Base-by-base conservation (phyloP, 2,888 invertebrate genomes). In the Lasioglossum morio region DNA sequence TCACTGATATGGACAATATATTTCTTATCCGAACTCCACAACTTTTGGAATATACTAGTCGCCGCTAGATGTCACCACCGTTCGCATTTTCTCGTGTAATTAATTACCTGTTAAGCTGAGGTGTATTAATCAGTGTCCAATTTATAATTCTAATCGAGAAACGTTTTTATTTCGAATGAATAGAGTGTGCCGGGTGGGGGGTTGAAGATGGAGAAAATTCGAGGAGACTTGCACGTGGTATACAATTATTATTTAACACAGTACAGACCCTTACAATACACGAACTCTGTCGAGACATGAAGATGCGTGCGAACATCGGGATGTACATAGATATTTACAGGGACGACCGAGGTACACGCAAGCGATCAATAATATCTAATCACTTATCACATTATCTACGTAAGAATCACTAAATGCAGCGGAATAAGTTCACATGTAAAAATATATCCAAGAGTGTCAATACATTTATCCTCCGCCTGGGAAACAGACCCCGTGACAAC, bases 191-290 rank as follows among this genome's bases (percentile, higher is more conserved):
- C 10, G 23, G 2, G 23, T 23, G 23, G 53, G 8, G 53, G 53
- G 53, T 53, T 53, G 23, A 53, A 53, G 10, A 53, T 1, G 53
- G 53, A 53, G 23, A 53, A 53, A 53, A n/a, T 3, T 53, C 53
- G 53, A 10, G n/a, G 27, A 30, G 16, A 34, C 72, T 75, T 82
- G 82, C 86, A 79, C 80, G 72, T 77, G 81, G 81, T 85, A 84
- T 82, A 87, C 82, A 84, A 85, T 92, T 92, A 93, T 93, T 93
- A 90, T 91, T 60, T 92, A 89, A 88, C 84, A 88, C 89, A 83
- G 87, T 92, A 93, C 86, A 92, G 77, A 90, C 90, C 87, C 90
- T 92, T 92, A 93, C 76, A 91, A 91, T 91, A 91, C 91, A 92
- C 87, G 79, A 85, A 79, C 82, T 86, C 86, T 90, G 86, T 75